Evolutionary conservation across 2,113 vertebrate species (phyloP).

Genomic region (Arothron firmamentum): DNA sequence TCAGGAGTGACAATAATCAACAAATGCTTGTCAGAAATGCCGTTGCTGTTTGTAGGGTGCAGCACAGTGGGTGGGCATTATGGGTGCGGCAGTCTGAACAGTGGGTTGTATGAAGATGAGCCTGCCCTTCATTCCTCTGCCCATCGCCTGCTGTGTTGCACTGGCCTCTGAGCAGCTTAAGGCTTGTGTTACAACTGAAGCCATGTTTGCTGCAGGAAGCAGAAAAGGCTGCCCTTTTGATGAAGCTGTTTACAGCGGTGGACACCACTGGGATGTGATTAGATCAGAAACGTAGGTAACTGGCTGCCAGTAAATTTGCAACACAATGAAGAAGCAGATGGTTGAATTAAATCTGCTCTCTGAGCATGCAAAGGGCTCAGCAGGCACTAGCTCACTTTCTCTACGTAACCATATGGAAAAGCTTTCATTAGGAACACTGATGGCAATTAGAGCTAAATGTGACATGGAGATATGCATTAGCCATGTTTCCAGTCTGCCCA

Average conservation of each 20-base stretch:
- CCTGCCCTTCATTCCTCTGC: neutral
- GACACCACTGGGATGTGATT: conserved; percentile 17
- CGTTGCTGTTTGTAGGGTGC: too few species aligned
- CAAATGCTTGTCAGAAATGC: too few species aligned
- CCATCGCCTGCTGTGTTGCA: neutral
- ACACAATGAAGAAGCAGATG: conserved; percentile 45
- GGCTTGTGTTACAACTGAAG: conserved; percentile 9
- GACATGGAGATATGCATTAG: conserved; percentile 34
- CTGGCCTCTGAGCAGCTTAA: conserved; percentile 2
- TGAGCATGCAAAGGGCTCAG: conserved; percentile 28
- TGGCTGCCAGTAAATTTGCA: conserved; percentile 14
- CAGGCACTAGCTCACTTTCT: conserved; percentile 27
- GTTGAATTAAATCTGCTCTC: conserved; percentile 34
- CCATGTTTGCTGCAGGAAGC: neutral
- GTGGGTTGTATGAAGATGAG: too few species aligned
- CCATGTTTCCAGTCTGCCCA: conserved; percentile 21
- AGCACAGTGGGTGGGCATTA: too few species aligned
- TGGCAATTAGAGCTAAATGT: conserved; percentile 52
- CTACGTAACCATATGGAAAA: conserved; percentile 59
- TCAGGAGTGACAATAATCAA: too few species aligned
- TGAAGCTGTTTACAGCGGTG: conserved; percentile 5
- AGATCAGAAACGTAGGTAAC: conserved; percentile 12
- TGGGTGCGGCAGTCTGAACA: too few species aligned
- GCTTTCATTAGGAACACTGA: conserved; percentile 53
- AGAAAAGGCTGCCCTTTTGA: conserved; percentile 16